Evolutionary conservation across 2,113 vertebrate species (phyloP).

Genomic region (Alethe diademata): DNA sequence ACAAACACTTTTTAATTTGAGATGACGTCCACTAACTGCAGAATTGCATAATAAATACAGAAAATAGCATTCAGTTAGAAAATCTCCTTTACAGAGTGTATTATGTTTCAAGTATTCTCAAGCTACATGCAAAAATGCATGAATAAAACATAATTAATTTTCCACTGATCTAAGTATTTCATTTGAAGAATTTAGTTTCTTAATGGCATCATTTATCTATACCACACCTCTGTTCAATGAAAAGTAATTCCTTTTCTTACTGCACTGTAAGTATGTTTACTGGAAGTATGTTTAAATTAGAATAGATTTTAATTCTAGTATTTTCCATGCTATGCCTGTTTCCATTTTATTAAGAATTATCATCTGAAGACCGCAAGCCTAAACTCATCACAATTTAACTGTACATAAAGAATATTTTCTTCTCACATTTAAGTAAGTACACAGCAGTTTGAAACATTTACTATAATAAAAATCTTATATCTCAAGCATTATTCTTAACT

Average conservation of each 20-base stretch:
- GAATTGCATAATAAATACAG: not conserved
- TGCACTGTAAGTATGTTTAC: not conserved
- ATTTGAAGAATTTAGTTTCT: slow-evolving; percentile 22
- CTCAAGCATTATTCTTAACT: not conserved
- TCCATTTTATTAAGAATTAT: not conserved
- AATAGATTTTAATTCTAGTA: slow-evolving; percentile 36
- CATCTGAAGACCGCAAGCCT: not conserved
- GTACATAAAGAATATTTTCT: not conserved
- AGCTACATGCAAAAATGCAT: not conserved
- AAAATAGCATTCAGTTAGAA: not conserved
- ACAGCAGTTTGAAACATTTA: not conserved
- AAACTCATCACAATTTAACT: not conserved
- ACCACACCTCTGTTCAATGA: not conserved
- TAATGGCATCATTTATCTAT: slow-evolving; percentile 16
- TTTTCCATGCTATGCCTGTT: not conserved
- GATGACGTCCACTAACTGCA: not conserved
- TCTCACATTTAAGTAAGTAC: not conserved
- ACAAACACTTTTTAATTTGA: not conserved
- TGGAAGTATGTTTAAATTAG: slow-evolving; percentile 21
- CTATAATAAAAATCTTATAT: not conserved
- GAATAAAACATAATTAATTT: slow-evolving; percentile 36
- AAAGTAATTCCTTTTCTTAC: slow-evolving; percentile 44
- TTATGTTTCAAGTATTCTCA: not conserved
- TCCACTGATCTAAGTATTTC: slow-evolving; percentile 12
- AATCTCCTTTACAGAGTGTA: not conserved